Percentiles rank a stretch among this genome's conserved stretches.
Evolutionary conservation across 2,888 invertebrate species (phyloP).

Genomic region (Sesia apiformis): DNA sequence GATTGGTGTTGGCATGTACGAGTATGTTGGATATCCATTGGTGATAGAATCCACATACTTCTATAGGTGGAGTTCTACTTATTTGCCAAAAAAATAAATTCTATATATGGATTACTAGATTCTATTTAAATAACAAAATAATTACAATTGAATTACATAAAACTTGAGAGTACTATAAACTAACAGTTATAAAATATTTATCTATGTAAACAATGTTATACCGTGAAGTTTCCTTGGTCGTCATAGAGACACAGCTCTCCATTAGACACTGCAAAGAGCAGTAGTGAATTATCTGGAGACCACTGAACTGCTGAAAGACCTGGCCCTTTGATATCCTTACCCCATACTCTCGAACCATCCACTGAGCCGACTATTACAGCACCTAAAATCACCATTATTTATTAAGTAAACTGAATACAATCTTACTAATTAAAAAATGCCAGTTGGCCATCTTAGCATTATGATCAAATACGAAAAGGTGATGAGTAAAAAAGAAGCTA

Average conservation of each 20-base stretch:
- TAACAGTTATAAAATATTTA: no score
- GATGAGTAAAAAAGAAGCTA: not conserved
- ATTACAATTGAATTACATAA: no score
- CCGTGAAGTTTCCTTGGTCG: conserved; percentile 88
- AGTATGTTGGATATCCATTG: no score
- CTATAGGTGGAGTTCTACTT: no score
- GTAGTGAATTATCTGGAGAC: conserved; percentile 94
- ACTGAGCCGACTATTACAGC: conserved; percentile 97
- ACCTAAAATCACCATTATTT: conserved; percentile 56
- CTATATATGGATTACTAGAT: no score
- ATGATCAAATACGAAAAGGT: not conserved
- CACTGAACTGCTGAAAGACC: conserved; percentile 92
- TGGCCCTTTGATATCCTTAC: conserved; percentile 94
- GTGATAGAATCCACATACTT: no score
- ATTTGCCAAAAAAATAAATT: no score
- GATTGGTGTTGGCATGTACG: no score
- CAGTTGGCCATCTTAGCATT: no score
- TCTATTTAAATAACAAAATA: no score
- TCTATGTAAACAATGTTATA: conserved; percentile 22
- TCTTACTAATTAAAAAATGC: no score
- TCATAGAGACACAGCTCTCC: conserved; percentile 97
- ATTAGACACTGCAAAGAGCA: conserved; percentile 91
- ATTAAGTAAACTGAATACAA: not conserved
- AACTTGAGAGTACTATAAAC: no score
- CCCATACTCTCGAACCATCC: conserved; percentile 98